Evolutionary conservation across 2,888 invertebrate genomes (phyloP).

Genomic region (Artemia sinica): DNA sequence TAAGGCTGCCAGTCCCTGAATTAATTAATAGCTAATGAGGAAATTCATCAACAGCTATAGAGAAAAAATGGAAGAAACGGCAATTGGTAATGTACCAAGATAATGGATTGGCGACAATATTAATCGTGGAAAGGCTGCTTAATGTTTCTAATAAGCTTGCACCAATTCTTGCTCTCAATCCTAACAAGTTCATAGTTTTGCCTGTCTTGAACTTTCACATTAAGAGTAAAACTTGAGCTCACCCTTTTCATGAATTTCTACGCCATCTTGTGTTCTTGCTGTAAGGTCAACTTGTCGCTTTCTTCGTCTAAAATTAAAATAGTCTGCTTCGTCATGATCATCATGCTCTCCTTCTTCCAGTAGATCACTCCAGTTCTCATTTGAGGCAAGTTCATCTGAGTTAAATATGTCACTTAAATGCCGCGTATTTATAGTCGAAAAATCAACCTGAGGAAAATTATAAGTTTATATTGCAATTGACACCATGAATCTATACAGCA

Average conservation of each 20-base stretch:
- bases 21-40: too few relatives aligned
- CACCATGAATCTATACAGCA: neutral
- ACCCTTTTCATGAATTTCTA: constrained; percentile 19
- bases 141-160: too few relatives aligned
- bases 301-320: neutral
- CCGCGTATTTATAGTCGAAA: neutral
- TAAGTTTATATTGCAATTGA: neutral
- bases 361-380: neutral
- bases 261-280: constrained; percentile 22
- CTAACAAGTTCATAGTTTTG: too few relatives aligned
- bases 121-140: too few relatives aligned
- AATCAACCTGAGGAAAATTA: neutral
- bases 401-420: neutral
- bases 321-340: neutral
- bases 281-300: constrained; percentile 22
- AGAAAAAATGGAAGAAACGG: too few relatives aligned
- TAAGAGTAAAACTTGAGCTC: neutral
- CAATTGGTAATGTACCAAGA: too few relatives aligned
- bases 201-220: too few relatives aligned
- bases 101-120: too few relatives aligned
- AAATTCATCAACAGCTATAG: too few relatives aligned
- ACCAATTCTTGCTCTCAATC: too few relatives aligned
- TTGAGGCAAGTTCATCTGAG: neutral
- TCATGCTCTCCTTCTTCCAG: constrained; percentile 1
- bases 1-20: too few relatives aligned